phyloP scores from a whole-genome alignment of 1,140 invertebrate genomes.

The Leptinotarsa defecta region DNA sequence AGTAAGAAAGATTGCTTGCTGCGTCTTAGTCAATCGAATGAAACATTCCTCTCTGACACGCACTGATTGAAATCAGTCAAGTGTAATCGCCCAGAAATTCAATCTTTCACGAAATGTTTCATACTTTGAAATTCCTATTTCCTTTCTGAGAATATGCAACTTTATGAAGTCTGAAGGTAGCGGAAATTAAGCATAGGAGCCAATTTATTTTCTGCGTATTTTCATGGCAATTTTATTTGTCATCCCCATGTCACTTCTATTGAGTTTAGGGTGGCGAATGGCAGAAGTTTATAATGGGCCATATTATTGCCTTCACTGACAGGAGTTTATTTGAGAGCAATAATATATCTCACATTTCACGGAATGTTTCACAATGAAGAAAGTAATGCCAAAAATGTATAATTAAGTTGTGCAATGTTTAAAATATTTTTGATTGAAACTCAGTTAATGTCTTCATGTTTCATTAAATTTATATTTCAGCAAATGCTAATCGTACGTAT shows the following conservation, averaged over 20 bases:
- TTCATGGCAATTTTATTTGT: conserved; percentile 9
- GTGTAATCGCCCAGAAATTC: not conserved
- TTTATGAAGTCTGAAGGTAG: conserved; percentile 5
- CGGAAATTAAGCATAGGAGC: conserved; percentile 19
- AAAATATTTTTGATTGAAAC: no score
- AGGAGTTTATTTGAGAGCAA: conserved; percentile 1
- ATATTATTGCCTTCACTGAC: not conserved
- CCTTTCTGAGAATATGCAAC: not conserved
- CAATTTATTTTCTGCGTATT: conserved; percentile 18
- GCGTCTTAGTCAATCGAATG: not conserved
- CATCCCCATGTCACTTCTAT: not conserved
- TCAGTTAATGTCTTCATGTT: no score
- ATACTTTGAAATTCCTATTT: conserved; percentile 9
- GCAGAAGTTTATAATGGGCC: not conserved
- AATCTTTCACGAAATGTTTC: conserved; percentile 6
- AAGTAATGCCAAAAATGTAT: no score
- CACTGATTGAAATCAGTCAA: not conserved
- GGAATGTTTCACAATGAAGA: no score
- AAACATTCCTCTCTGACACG: not conserved
- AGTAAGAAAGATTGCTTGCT: no score
- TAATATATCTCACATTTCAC: no score
- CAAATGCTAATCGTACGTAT: no score
- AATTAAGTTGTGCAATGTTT: no score
- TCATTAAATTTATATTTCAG: no score
- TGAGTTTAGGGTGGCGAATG: not conserved